Base-by-base conservation (phyloP, 2,113 vertebrate genomes). In the Chaetura pelagica region DNA sequence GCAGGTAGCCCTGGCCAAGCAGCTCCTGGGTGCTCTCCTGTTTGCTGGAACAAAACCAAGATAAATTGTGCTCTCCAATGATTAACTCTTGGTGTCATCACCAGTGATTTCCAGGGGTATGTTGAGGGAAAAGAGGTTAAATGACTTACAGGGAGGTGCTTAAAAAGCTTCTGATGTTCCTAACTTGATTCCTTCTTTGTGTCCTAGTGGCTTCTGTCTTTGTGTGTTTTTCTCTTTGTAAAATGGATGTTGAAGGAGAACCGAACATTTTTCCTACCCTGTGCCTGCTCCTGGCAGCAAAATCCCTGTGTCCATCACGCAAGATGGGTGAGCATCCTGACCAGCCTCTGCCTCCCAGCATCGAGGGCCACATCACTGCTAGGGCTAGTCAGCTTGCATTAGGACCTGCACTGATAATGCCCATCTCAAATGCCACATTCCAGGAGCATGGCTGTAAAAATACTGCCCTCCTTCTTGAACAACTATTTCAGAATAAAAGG, bases 111-210 rank as follows among this genome's bases (percentile, higher is more conserved):
- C 93, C 69, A 71, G 3, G 2, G 63, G 48, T n/a, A 61, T 1
- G 5, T 15, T 75, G 84, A 78, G 40, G 68, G 57, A 52, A 67
- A 89, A 10, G 44, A 52, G 73, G 89, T 87, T 69, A 49, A 90
- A 68, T 87, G 68, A 75, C n/a, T 89, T 78, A 66, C 27, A 35
- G 73, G 63, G 73, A 81, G 61, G n/a, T 77, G n/a, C 54, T 88
- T 95, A 80, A 86, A 67, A 76, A 86, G 76, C 68, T 90, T 86
- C 79, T 92, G 59, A 54, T 83, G n/a, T 80, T 81, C 61, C 72
- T 72, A 34, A 93, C 78, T 72, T 84, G 35, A 81, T 94, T 94
- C 57, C 5, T 94, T 74, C 51, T 88, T 38, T 49, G 23, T 7
- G 4, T 86, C 52, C 30, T 81, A 23, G 38, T 88, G 58, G 38